These are phyloP conservation scores for Malacosoma neustria DNA, from an alignment of 2,888 invertebrate species.

Conservation along the genomic window DNA sequence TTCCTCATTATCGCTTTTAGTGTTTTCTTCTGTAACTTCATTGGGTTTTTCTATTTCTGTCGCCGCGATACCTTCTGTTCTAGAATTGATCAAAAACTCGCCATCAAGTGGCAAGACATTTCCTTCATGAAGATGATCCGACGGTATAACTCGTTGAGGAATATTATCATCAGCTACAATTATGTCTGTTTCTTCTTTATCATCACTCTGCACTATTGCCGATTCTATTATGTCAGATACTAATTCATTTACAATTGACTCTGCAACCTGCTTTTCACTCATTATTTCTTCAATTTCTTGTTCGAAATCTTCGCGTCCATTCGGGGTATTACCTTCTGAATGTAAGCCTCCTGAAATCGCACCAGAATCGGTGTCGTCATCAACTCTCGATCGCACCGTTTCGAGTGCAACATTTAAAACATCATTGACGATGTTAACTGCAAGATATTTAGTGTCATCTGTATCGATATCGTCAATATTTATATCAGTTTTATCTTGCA, in stretches of 20 bases:
- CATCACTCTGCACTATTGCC: constrained; percentile 36
- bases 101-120: constrained; percentile 61
- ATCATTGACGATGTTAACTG: constrained; percentile 65
- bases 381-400: constrained; percentile 55
- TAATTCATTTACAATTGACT: constrained; percentile 48
- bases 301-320: constrained; percentile 60
- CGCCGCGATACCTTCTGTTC: constrained; percentile 31
- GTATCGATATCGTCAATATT: constrained; percentile 32
- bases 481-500: constrained; percentile 54
- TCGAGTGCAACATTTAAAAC: constrained; percentile 62
- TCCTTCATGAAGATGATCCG: constrained; percentile 55
- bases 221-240: constrained; percentile 45
- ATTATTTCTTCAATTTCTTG: constrained; percentile 56
- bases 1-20: constrained; percentile 50
- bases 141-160: constrained; percentile 43
- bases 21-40: constrained; percentile 40
- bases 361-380: constrained; percentile 64
- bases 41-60: constrained; percentile 24
- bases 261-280: constrained; percentile 43
- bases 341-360: constrained; percentile 61
- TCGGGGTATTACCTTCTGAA: constrained; percentile 65
- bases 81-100: constrained; percentile 53
- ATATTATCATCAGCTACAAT: constrained; percentile 20
- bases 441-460: constrained; percentile 57
- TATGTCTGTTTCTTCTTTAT: constrained; percentile 12